Conservation (phyloP, 2,797 vertebrate genomes). For the Salmo trutta region DNA sequence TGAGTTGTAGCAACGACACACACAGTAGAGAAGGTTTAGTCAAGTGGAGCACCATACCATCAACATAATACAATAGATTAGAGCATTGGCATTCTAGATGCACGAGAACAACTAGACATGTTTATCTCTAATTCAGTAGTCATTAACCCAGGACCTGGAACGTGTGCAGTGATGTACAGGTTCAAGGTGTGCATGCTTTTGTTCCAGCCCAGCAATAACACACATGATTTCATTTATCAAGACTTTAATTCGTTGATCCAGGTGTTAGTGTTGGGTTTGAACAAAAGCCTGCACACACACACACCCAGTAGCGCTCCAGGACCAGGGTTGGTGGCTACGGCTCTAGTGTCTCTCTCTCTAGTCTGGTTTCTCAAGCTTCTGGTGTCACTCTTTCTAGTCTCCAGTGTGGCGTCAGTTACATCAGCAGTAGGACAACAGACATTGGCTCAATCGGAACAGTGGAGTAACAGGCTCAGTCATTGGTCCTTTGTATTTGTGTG, state of each 20-base stretch:
- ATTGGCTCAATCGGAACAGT: conserved; percentile 35
- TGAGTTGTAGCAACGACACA: conserved; percentile 42
- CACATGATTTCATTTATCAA: not conserved
- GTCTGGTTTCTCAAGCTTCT: conserved; percentile 26
- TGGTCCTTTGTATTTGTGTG: conserved; percentile 33
- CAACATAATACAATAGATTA: conserved; percentile 20
- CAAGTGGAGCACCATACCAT: conserved; percentile 12
- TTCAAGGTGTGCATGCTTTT: not conserved
- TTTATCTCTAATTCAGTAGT: conserved; percentile 5
- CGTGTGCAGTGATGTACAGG: too few relatives aligned
- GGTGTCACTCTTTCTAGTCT: conserved; percentile 30
- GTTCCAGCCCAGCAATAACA: not conserved
- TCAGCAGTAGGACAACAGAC: conserved; percentile 30
- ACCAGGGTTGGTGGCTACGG: not conserved
- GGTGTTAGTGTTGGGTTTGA: conserved; percentile 12
- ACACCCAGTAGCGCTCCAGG: conserved; percentile 32
- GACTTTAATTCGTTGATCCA: conserved; percentile 15
- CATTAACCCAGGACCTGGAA: not conserved
- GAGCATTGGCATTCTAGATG: conserved; percentile 2
- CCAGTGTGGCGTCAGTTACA: conserved; percentile 32
- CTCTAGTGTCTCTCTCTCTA: conserved; percentile 1
- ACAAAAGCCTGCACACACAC: conserved; percentile 14
- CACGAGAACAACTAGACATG: not conserved
- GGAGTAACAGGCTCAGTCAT: conserved; percentile 46
- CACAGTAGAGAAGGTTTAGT: conserved; percentile 22